Percentiles rank a stretch among this genome's conserved stretches.
phyloP scores from a whole-genome alignment of 2,113 vertebrate species.

The Diphyllodes magnificus region DNA sequence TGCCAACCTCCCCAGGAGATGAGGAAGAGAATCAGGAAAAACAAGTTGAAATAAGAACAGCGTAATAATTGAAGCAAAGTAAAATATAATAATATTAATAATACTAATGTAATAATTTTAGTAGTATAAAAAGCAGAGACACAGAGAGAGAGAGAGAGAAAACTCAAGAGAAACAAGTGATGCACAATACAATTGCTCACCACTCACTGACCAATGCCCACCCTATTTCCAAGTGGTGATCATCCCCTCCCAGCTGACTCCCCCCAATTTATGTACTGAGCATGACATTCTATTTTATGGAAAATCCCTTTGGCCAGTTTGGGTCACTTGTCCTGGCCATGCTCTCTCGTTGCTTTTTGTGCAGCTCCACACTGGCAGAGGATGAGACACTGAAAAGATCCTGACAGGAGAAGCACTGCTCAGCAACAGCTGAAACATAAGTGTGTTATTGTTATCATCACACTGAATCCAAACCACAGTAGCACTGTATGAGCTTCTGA shows the following conservation, averaged over 20 bases:
- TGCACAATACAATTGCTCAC: neutral
- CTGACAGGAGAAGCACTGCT: neutral
- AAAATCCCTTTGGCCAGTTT: neutral
- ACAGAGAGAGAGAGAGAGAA: neutral
- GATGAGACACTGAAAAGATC: neutral
- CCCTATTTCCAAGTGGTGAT: neutral
- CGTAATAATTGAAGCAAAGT: neutral
- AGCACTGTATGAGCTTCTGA: neutral
- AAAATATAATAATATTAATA: neutral
- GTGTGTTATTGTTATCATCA: neutral
- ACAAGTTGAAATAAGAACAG: neutral
- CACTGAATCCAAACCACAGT: neutral
- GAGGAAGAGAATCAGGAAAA: neutral
- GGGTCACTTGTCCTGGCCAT: neutral
- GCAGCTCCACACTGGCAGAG: neutral
- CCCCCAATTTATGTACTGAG: too few species aligned
- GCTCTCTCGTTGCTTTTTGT: neutral
- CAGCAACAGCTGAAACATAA: neutral
- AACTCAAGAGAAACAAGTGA: neutral
- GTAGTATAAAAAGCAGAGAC: neutral
- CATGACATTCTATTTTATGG: neutral
- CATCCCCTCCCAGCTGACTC: neutral
- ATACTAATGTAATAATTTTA: neutral
- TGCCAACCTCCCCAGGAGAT: neutral
- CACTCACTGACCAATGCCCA: neutral